Conservation (phyloP, 1,140 invertebrate species). For the Olivierus martensii region DNA sequence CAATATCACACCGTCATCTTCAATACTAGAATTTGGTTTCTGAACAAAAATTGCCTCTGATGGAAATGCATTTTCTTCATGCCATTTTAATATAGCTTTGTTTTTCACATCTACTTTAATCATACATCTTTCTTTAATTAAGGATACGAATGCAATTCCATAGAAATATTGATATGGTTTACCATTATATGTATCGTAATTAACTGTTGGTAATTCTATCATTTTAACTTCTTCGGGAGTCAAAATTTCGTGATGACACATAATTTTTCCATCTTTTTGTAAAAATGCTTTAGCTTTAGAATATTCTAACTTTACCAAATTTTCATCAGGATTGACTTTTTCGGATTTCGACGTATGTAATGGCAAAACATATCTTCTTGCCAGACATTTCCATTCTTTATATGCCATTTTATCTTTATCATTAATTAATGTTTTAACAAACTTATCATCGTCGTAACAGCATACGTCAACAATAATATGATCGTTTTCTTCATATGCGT, state of each 20-base stretch:
- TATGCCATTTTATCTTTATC: too few species aligned
- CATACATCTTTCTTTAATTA: conserved; percentile 6
- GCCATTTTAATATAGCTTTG: conserved; percentile 52
- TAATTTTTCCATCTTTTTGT: conserved; percentile 4
- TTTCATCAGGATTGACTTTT: not conserved
- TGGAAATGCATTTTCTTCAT: conserved; percentile 54
- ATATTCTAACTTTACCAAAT: conserved; percentile 9
- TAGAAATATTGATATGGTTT: conserved; percentile 67
- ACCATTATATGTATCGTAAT: conserved; percentile 52
- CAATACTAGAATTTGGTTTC: conserved; percentile 38
- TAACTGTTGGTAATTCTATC: conserved; percentile 59
- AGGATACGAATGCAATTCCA: conserved; percentile 43
- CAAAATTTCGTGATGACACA: conserved; percentile 2
- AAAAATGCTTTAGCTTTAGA: conserved; percentile 2
- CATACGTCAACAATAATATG: conserved; percentile 65
- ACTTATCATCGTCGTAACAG: conserved; percentile 56
- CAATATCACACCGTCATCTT: conserved; percentile 47
- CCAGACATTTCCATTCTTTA: too few species aligned
- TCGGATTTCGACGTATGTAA: too few species aligned
- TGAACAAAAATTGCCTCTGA: conserved; percentile 79
- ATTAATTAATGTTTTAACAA: not conserved
- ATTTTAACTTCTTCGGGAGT: not conserved
- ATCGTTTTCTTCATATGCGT: conserved; percentile 59
- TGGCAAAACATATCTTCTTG: too few species aligned
- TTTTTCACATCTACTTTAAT: conserved; percentile 22